Base-by-base conservation (phyloP, 2,113 vertebrate species). In the Balaeniceps rex region DNA sequence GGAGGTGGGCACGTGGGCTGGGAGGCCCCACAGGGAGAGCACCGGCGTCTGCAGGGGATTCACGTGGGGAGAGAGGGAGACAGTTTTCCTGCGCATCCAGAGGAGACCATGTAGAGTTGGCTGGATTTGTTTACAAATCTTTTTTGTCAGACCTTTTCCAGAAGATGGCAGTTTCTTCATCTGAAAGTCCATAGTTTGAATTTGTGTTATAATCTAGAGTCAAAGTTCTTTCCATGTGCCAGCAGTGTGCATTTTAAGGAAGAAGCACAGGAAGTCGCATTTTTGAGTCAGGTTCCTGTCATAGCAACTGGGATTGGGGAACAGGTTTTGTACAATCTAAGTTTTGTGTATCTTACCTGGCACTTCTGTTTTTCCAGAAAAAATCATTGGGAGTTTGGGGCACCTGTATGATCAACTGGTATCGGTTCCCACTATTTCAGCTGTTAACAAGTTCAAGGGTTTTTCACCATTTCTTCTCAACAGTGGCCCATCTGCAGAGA, bases 1-100 rank as follows among this genome's bases (percentile, higher is more conserved):
- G 4, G n/a, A 47, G 26, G 14, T 23, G 21, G 4, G 5, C 19
- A 55, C 0, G 0, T 5, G 17, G 38, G 7, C 26, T 52, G 10
- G 14, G 11, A 82, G 11, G 2, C 4, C 14, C 10, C 44, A 46
- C 3, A 6, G 29, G 10, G 44, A 51, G 31, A 42, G 26, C 14
- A 40, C 9, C 0, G 11, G n/a, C 2, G 4, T 13, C 47, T 77
- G 25, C 6, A 2, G 21, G 9, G 25, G 3, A 8, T 19, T 91
- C 38, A 42, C 13, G 42, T 31, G 46, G 18, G 34, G 14, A n/a
- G 23, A 55, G 58, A 61, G 25, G 17, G 23, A 80, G 26, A 19
- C 8, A 46, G 36, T 77, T 38, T 87, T 34, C 17, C 29, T 0
- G 0, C 42, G 33, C 29, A 55, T 25, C 26, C 69, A 61, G n/a